Conservation (phyloP, 2,888 invertebrate species). For the Latheticus oryzae region DNA sequence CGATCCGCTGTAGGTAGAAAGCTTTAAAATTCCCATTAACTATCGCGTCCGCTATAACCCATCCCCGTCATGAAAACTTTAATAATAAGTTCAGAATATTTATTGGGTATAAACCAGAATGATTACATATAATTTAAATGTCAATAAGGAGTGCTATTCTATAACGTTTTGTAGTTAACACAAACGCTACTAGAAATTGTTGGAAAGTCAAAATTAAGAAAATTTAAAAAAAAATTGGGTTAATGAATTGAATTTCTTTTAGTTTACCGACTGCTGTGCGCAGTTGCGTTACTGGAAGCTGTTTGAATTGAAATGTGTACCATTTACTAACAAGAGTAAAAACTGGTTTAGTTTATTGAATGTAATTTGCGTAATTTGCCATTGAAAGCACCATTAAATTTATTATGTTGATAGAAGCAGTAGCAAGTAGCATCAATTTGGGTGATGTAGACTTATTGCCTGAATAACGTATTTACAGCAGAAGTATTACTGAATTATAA, state of each 20-base stretch:
- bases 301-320: not conserved
- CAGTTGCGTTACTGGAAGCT: not conserved
- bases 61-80: constrained; percentile 36
- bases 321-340: not conserved
- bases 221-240: no score
- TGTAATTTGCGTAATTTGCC: constrained; percentile 50
- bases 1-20: constrained; percentile 25
- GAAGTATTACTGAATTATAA: no score
- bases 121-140: constrained; percentile 35
- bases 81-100: constrained; percentile 23
- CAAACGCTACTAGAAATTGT: no score
- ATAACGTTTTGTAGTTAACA: no score
- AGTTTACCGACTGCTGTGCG: not conserved
- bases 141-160: constrained; percentile 36
- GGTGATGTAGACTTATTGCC: no score
- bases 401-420: no score
- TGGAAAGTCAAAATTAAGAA: no score
- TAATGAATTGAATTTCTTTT: no score
- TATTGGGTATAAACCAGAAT: constrained; percentile 31
- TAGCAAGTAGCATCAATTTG: no score
- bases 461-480: no score
- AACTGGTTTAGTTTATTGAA: constrained; percentile 13
- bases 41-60: constrained; percentile 25
- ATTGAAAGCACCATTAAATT: constrained; percentile 24
- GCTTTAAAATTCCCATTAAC: constrained; percentile 25